Evolutionary conservation across 2,113 vertebrate species (phyloP).

Genomic region (Pollachius pollachius): DNA sequence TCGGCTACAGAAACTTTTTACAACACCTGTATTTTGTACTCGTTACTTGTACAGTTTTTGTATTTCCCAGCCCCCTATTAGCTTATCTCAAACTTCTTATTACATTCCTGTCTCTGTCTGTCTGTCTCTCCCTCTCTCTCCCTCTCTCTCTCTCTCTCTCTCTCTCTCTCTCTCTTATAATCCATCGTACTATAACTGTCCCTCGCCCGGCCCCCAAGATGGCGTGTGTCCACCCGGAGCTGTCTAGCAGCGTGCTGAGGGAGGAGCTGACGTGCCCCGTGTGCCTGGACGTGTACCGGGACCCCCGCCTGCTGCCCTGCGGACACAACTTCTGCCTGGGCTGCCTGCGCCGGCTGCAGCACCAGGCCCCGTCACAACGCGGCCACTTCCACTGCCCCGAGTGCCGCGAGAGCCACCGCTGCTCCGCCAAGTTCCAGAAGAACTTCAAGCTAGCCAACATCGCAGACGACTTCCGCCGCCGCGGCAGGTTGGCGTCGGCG

Average conservation of each 20-base stretch:
- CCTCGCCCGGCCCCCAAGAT: slow-evolving; percentile 7
- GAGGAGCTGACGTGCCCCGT: slow-evolving; percentile 75
- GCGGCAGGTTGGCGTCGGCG: not conserved
- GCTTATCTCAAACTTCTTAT: no score
- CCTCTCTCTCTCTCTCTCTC: no score
- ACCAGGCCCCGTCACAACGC: slow-evolving; percentile 28
- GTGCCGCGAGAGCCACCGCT: slow-evolving; percentile 64
- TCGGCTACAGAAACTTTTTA: no score
- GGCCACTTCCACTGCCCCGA: slow-evolving; percentile 70
- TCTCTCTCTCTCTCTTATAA: not conserved
- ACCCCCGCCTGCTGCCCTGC: slow-evolving; percentile 69
- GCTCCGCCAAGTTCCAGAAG: slow-evolving; percentile 53
- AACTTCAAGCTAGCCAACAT: slow-evolving; percentile 77
- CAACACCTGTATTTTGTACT: no score
- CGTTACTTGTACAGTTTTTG: no score
- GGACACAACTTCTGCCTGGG: slow-evolving; percentile 76
- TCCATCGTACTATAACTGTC: not conserved
- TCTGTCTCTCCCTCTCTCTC: no score
- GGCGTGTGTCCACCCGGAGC: slow-evolving; percentile 46
- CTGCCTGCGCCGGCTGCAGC: slow-evolving; percentile 63
- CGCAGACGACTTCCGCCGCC: slow-evolving; percentile 55
- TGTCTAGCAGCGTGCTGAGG: slow-evolving; percentile 62
- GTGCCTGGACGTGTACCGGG: slow-evolving; percentile 71
- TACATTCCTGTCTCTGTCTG: no score
- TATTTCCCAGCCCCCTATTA: no score